These are phyloP conservation scores for Cygnus olor DNA, from an alignment of 2,797 vertebrate species.

Conservation along the genomic window DNA sequence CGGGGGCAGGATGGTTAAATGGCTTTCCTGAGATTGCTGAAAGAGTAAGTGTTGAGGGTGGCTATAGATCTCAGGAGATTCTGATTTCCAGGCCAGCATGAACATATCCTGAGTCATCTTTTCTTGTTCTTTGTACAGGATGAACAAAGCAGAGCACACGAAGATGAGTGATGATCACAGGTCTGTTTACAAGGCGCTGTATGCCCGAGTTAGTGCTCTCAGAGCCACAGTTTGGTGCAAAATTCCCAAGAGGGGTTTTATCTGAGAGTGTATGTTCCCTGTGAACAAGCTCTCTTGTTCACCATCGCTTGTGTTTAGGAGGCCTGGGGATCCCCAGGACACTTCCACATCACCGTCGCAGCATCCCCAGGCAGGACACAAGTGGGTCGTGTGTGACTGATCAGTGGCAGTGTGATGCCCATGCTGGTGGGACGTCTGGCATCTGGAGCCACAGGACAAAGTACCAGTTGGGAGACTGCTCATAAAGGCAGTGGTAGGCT, in stretches of 20 bases:
- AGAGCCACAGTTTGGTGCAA: neutral
- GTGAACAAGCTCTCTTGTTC: neutral
- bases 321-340: neutral
- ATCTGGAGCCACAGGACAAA: neutral
- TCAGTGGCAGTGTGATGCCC: fast-evolving
- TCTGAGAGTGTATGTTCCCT: neutral
- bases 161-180: neutral
- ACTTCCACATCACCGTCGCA: neutral
- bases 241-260: neutral
- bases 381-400: neutral
- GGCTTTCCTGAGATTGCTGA: neutral
- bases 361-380: neutral
- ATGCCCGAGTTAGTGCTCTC: neutral
- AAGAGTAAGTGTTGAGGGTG: neutral
- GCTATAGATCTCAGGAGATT: neutral
- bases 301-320: neutral
- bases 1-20: neutral
- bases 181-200: neutral
- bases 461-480: neutral
- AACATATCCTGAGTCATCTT: neutral
- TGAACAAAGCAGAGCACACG: neutral
- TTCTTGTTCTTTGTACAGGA: neutral
- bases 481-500: neutral
- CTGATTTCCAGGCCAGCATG: neutral
- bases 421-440: neutral